Base-by-base conservation (phyloP, 2,888 invertebrate genomes). In the Epinotia nisella region DNA sequence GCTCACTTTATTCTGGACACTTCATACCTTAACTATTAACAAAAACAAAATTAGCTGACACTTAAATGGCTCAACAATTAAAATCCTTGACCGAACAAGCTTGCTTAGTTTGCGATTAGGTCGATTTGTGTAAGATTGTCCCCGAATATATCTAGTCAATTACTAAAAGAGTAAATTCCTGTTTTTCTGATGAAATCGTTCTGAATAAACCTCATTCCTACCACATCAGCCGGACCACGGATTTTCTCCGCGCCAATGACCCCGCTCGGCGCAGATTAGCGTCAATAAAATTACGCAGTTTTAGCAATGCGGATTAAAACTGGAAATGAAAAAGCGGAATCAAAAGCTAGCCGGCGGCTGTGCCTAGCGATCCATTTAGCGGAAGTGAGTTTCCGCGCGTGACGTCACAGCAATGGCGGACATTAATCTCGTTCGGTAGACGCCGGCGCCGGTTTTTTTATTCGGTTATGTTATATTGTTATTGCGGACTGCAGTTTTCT, bases 241-340 rank as follows among this genome's bases (percentile, higher is more conserved):
- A 67, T 72, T 56, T 49, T 45, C 49, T 67, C 35, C 72, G 21
- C 72, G 19, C 49, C 67, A 56, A 62, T 49, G 62, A 74, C 51
- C 61, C 61, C 61, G 55, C 45, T 60, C 61, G 21, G 55, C n/a
- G 17, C 64, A 64, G 67, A 71, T 74, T 74, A 71, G 71, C 71
- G 60, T 62, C 66, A 71, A 74, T 74, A 60, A 62, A 66, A 67
- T 74, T 67, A 74, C 67, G 71, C 66, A 60, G 67, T 73, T 73
- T 68, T 69, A 73, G 69, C 73, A 73, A 73, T 71, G 71, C 74
- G 79, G 77, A 79, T 80, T 78, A 77, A 78, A 78, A 76, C 71
- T 73, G 75, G 76, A 68, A 70, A 72, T 75, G 67, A 73, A 74
- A 74, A 61, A 55, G 66, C 61, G 68, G 68, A 76, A 61, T 70